phyloP scores from a whole-genome alignment of 2,797 vertebrate species.

The Phoeniculus purpureus region DNA sequence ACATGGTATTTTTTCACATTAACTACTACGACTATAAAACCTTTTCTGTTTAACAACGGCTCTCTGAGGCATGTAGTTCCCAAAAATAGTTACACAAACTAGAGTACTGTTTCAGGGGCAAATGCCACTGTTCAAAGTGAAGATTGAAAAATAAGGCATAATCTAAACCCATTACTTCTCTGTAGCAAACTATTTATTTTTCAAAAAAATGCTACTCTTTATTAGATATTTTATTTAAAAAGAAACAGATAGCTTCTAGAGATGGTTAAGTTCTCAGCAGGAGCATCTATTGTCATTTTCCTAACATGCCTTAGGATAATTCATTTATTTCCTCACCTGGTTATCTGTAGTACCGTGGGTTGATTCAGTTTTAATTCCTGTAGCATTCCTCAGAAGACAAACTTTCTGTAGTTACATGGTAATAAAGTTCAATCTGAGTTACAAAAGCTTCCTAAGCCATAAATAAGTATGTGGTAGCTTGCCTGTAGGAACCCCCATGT shows the following conservation, averaged over 20 bases:
- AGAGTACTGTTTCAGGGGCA: not conserved
- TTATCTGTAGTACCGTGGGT: not conserved
- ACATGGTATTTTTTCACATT: slow-evolving; percentile 69
- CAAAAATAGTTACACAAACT: not conserved
- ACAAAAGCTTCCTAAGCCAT: not conserved
- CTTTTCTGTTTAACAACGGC: slow-evolving; percentile 53
- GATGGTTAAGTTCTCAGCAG: not conserved
- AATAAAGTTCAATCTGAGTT: not conserved
- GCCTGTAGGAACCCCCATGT: fast-evolving
- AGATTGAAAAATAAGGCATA: not conserved
- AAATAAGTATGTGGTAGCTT: not conserved
- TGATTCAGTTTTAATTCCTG: not conserved
- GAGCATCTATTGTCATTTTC: not conserved
- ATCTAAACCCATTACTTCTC: not conserved
- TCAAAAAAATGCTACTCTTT: not conserved
- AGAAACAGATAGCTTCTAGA: not conserved
- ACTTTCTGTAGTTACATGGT: not conserved
- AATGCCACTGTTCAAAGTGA: not conserved
- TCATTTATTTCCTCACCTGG: not conserved
- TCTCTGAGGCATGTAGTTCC: slow-evolving; percentile 13
- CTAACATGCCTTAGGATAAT: not conserved
- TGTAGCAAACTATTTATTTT: not conserved
- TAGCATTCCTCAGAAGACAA: not conserved
- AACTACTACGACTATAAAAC: slow-evolving; percentile 60
- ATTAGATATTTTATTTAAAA: not conserved